Percentiles rank a stretch among this genome's conserved stretches.
phyloP scores from a whole-genome alignment of 2,888 invertebrate genomes.

The Eupithecia exiguata region DNA sequence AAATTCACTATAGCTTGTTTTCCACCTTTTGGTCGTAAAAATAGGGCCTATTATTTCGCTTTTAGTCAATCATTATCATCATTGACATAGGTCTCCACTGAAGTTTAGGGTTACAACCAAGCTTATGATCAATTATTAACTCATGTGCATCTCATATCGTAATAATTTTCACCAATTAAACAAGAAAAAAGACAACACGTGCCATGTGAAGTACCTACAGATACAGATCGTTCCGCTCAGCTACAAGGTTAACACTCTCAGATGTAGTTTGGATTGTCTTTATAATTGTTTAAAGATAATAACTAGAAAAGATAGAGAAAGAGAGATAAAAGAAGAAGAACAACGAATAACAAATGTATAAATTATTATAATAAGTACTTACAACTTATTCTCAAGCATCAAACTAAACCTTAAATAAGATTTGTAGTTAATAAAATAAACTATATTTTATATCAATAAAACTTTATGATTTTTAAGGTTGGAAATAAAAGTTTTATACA shows the following conservation, averaged over 20 bases:
- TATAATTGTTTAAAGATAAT: slow-evolving; percentile 20
- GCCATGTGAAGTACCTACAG: background rate
- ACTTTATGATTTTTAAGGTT: too few relatives aligned
- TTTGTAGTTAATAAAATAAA: too few relatives aligned
- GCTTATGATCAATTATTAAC: background rate
- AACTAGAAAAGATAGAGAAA: background rate
- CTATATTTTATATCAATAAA: too few relatives aligned
- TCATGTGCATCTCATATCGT: background rate
- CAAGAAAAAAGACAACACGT: slow-evolving; percentile 1
- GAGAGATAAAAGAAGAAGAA: too few relatives aligned
- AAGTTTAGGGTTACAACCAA: background rate
- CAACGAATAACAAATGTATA: background rate
- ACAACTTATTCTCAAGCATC: too few relatives aligned
- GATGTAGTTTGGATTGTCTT: slow-evolving; percentile 40
- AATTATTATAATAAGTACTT: background rate
- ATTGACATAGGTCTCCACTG: too few relatives aligned
- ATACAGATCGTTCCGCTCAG: slow-evolving; percentile 55
- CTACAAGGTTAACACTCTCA: slow-evolving; percentile 59
- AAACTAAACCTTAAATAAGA: too few relatives aligned
- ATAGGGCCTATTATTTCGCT: too few relatives aligned
- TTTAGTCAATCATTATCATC: background rate
- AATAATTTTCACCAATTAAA: background rate
- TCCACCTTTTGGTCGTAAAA: too few relatives aligned
- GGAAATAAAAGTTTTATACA: too few relatives aligned
- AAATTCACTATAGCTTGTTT: too few relatives aligned